Evolutionary conservation across 2,888 invertebrate genomes (phyloP).

Genomic region (Sicus ferrugineus): DNA sequence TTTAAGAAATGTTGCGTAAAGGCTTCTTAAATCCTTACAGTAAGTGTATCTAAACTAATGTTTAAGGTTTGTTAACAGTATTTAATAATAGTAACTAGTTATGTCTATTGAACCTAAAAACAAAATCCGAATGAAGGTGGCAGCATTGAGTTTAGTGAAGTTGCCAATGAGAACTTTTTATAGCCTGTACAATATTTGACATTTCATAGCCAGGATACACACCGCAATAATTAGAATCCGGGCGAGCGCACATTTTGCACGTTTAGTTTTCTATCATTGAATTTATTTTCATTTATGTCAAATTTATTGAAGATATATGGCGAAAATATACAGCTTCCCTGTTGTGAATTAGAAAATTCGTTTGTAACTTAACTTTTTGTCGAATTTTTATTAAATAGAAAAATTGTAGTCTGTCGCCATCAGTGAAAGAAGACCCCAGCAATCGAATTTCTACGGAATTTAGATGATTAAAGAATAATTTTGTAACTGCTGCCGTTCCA

Average conservation of each 20-base stretch:
- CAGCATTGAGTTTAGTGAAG: background rate
- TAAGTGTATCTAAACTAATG: no score
- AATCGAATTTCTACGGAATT: no score
- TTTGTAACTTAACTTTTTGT: no score
- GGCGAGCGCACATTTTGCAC: slow-evolving; percentile 24
- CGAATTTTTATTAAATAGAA: no score
- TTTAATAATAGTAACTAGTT: no score
- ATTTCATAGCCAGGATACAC: background rate
- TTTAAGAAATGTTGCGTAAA: no score
- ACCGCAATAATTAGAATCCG: slow-evolving; percentile 4
- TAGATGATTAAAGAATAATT: no score
- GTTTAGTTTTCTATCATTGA: slow-evolving; percentile 23
- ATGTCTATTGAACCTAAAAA: background rate
- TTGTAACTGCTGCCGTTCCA: no score
- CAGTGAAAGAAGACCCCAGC: no score
- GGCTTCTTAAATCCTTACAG: no score
- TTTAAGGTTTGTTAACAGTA: no score
- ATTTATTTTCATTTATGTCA: slow-evolving; percentile 19
- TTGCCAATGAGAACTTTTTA: background rate
- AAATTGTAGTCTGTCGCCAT: no score
- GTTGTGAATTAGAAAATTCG: slow-evolving; percentile 18
- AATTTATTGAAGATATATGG: slow-evolving; percentile 17
- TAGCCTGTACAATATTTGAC: background rate
- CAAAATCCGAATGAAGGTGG: background rate
- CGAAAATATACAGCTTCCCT: slow-evolving; percentile 16